Base-by-base conservation (phyloP, 2,113 vertebrate genomes). In the Ciconia maguari region DNA sequence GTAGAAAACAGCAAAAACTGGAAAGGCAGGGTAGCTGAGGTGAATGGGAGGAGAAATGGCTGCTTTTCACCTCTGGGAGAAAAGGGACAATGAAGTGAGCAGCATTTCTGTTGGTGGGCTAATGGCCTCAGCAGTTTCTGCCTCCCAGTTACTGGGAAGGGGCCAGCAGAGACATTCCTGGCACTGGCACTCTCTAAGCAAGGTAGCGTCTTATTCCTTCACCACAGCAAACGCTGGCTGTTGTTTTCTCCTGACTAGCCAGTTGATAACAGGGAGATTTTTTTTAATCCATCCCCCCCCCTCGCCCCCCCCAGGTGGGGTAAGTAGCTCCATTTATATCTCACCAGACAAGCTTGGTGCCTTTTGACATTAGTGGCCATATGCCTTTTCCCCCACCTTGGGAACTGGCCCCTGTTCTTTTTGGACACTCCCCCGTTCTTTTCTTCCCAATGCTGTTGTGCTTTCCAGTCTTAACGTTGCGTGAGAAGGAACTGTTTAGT, bases 261-360 rank as follows among this genome's bases (percentile, higher is more conserved):
- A 44, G 38, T 44, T 51, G 44, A 8, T 86, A 49, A 57, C 7
- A 18, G 9, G 8, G n/a, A 58, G 11, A 44, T 3, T 65, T 51
- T 49, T 36, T 49, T 38, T n/a, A n/a, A n/a, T n/a, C n/a, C 8
- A 36, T 46, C 46, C 48, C 20, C 48, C 20, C 36, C 36, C 36
- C n/a, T n/a, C n/a, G n/a, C n/a, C 48, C 20, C 4, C 16, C 20
- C 48, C 48, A 5, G 7, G 1, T 42, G 42, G 21, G 1, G 0
- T 58, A n/a, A 52, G 10, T 20, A 49, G 11, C 14, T 92, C 24
- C 6, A 7, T 55, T 61, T 66, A 1, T 61, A 14, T 51, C 42
- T 36, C 12, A 12, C 38, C n/a, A 68, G n/a, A 54, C 15, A 79
- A 46, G 18, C 34, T 20, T 14, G 4, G 12, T 74, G n/a, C 30